Percentiles rank a stretch among this genome's conserved stretches.
phyloP scores from a whole-genome alignment of 2,113 vertebrate genomes.

The Epinephelus moara region DNA sequence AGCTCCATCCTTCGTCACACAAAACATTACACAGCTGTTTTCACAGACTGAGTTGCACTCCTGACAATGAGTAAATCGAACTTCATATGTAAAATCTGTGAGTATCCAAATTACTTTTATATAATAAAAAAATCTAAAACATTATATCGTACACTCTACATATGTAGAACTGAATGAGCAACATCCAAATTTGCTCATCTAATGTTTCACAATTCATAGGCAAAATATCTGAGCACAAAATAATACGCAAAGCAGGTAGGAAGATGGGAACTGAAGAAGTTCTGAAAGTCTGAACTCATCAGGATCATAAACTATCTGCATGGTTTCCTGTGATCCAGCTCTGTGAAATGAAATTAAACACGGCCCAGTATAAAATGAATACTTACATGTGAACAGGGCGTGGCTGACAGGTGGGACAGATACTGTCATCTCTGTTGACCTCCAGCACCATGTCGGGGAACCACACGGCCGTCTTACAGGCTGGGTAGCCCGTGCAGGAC shows the following conservation, averaged over 20 bases:
- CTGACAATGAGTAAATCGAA: background rate
- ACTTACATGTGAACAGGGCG: constrained; percentile 92
- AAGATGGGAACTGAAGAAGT: background rate
- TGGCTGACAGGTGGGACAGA: constrained; percentile 90
- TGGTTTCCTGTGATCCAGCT: background rate
- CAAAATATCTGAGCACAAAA: background rate
- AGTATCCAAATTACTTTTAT: background rate
- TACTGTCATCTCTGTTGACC: constrained; percentile 88
- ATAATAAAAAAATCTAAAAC: too few relatives aligned
- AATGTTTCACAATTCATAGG: background rate
- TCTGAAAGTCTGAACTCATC: background rate
- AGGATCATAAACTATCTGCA: background rate
- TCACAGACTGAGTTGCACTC: too few relatives aligned
- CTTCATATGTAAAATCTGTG: background rate
- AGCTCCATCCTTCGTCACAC: too few relatives aligned
- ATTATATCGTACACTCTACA: too few relatives aligned
- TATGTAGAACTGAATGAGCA: too few relatives aligned
- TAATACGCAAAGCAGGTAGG: background rate
- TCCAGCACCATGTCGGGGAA: constrained; percentile 93
- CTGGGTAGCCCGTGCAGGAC: constrained; percentile 90
- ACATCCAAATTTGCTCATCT: background rate
- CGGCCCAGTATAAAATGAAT: background rate
- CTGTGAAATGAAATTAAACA: background rate
- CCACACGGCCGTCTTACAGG: constrained; percentile 91
- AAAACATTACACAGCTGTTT: too few relatives aligned